Base-by-base conservation (phyloP, 2,113 vertebrate species). In the Danionella cerebrum region DNA sequence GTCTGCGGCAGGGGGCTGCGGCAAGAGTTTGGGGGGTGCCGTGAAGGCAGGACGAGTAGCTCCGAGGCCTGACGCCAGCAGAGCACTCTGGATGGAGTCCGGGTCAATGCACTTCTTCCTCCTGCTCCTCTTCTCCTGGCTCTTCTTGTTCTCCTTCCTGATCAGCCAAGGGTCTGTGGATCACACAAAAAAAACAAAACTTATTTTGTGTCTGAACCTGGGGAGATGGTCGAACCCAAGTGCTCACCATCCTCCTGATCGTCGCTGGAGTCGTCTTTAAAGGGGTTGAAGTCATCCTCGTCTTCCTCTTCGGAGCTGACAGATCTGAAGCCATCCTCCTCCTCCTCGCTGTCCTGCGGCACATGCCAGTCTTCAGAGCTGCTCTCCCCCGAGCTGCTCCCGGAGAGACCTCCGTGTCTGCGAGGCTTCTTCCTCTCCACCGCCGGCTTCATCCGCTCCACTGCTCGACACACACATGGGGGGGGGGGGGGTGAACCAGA, bases 81-180 rank as follows among this genome's bases (percentile, higher is more conserved):
- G 95, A 92, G 96, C 96, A 95, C 96, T 98, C 86, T 99, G 94
- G 86, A 99, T 98, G 22, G 95, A 99, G 85, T 98, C 96, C 7
- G 96, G 96, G 76, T 99, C 96, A 59, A 98, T 93, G 19, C 91
- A 94, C 84, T 90, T 87, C 83, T 74, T 84, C 76, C 85, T 90
- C 84, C 91, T 95, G 78, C 88, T 92, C 67, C 93, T 95, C 83
- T 94, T 95, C 19, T 95, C 91, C 78, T 95, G 97, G 63, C 81
- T 85, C 78, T 95, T 99, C 84, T 98, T 98, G 64, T 93, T 92
- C 6, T 96, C 96, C 84, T 98, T 98, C 72, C 96, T 91, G 73
- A 97, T 93, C 35, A 99, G 83, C 96, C 96, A 99, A 0, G 96
- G 96, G 87, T 98, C 96, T 99, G 33, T n/a, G 8, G 12, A 39